Evolutionary conservation across 2,888 invertebrate genomes (phyloP).

Genomic region (Rhagium mordax): DNA sequence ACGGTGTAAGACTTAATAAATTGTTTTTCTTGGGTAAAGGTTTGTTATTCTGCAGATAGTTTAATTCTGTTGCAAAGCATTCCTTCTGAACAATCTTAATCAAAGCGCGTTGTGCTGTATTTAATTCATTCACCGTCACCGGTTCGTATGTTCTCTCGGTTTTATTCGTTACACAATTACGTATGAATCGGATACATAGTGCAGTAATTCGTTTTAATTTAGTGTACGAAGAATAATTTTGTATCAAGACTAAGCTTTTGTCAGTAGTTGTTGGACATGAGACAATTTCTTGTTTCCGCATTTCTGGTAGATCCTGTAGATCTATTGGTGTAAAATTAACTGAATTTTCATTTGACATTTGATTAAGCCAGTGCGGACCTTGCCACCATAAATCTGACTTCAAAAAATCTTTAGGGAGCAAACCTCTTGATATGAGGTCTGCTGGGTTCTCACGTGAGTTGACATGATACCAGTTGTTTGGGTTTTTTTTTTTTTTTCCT

Average conservation of each 20-base stretch:
- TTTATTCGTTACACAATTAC: not conserved
- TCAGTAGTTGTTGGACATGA: not conserved
- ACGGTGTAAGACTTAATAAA: conserved; percentile 31
- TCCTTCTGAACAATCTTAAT: conserved; percentile 27
- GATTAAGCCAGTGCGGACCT: conserved; percentile 8
- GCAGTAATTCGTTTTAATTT: conserved; percentile 6
- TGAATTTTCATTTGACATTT: not conserved
- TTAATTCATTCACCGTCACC: conserved; percentile 20
- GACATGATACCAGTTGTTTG: conserved; percentile 44
- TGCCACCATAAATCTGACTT: conserved; percentile 24
- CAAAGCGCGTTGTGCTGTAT: not conserved
- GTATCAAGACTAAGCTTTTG: not conserved
- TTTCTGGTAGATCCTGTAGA: not conserved
- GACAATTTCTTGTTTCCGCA: not conserved
- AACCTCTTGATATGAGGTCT: conserved; percentile 45
- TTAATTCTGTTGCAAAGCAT: conserved; percentile 18
- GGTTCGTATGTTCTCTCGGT: not conserved
- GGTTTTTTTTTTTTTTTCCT: no score
- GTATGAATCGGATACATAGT: conserved; percentile 4
- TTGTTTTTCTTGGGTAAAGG: conserved; percentile 19
- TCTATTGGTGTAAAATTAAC: not conserved
- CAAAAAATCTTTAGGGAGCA: not conserved
- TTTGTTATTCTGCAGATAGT: conserved; percentile 1
- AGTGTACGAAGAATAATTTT: conserved; percentile 13
- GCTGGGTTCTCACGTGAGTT: conserved; percentile 40